Conservation (phyloP, 2,797 vertebrate species). For the Chromobotia macracanthus region DNA sequence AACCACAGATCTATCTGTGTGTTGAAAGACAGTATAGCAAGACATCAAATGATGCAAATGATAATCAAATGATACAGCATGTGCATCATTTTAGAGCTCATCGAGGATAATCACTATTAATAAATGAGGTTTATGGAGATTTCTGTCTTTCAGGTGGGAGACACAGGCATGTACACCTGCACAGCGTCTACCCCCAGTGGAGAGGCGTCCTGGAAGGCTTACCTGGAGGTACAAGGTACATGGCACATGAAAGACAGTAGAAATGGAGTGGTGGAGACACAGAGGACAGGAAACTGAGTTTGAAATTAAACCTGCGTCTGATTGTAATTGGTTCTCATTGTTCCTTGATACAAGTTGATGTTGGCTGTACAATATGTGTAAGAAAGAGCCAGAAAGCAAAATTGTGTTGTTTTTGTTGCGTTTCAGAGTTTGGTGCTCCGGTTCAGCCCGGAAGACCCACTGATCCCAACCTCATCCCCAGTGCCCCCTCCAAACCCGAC, state of each 20-base stretch:
- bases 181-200: conserved; percentile 93
- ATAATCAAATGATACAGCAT: too few species aligned
- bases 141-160: conserved; percentile 81
- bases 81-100: background rate
- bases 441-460: conserved; percentile 94
- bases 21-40: background rate
- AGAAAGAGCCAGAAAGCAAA: background rate
- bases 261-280: background rate
- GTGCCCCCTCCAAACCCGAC: conserved; percentile 91
- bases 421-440: conserved; percentile 90
- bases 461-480: conserved; percentile 96
- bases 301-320: conserved; percentile 27
- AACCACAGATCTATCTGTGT: background rate
- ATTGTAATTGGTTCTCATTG: conserved; percentile 35
- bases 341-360: conserved; percentile 22
- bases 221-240: conserved; percentile 95
- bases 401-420: background rate
- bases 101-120: background rate
- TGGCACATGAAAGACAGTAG: background rate
- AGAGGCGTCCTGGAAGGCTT: conserved; percentile 94
- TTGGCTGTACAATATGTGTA: background rate
- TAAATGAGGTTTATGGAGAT: background rate
- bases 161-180: conserved; percentile 94
- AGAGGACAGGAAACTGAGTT: background rate
- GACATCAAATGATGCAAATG: too few species aligned